Conservation (phyloP, 2,888 invertebrate species). For the Laothoe populi region DNA sequence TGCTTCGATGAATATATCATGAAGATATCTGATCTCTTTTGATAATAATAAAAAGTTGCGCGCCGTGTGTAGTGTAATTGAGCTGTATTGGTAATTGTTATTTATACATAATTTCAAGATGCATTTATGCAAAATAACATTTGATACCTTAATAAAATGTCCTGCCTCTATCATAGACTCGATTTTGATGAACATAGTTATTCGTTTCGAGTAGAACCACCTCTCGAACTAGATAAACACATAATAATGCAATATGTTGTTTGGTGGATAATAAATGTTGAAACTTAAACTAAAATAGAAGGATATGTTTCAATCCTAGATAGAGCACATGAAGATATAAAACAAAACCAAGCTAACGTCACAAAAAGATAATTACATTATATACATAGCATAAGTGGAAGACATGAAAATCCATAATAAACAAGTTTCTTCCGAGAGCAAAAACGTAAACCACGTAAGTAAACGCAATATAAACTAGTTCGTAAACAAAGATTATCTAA, state of each 20-base stretch:
- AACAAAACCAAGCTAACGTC: background rate
- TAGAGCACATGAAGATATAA: background rate
- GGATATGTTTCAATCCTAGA: too few relatives aligned
- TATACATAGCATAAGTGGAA: constrained; percentile 1
- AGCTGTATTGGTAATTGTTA: background rate
- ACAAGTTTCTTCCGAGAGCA: constrained; percentile 21
- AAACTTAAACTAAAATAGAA: too few relatives aligned
- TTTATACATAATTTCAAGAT: background rate
- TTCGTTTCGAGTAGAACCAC: too few relatives aligned
- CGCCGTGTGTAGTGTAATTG: background rate
- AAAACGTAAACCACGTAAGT: constrained; percentile 4
- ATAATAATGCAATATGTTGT: too few relatives aligned
- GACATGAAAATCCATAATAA: constrained; percentile 12
- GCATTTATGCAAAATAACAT: background rate
- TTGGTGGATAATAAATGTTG: too few relatives aligned
- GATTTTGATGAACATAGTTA: too few relatives aligned
- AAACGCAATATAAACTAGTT: constrained; percentile 24
- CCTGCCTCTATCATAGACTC: too few relatives aligned
- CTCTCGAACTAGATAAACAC: too few relatives aligned
- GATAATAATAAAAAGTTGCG: background rate
- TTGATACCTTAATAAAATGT: background rate
- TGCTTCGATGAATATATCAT: constrained; percentile 12
- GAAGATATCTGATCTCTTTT: constrained; percentile 4
- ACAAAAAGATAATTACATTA: constrained; percentile 1
- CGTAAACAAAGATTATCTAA: constrained; percentile 27